Evolutionary conservation across 2,113 vertebrate species (phyloP).

Genomic region (Thymallus thymallus): DNA sequence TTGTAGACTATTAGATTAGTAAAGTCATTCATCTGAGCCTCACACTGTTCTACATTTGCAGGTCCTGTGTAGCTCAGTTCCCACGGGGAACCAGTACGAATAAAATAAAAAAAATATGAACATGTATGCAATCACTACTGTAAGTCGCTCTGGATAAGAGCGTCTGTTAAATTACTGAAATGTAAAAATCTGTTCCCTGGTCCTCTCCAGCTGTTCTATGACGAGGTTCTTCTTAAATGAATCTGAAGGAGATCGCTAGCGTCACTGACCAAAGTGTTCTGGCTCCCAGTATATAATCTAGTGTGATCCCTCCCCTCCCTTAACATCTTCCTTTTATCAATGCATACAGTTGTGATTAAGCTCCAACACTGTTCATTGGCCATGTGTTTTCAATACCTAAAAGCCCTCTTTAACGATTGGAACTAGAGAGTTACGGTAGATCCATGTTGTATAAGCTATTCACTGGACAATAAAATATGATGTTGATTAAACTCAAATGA

Average conservation of each 20-base stretch:
- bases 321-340: constrained; percentile 2
- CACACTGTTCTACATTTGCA: neutral
- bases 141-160: no score
- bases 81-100: no score
- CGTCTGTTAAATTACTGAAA: no score
- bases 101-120: no score
- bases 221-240: neutral
- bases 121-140: no score
- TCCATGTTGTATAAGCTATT: constrained; percentile 13
- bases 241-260: constrained; percentile 4
- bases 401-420: constrained; percentile 27
- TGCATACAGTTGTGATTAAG: constrained; percentile 17
- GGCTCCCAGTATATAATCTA: neutral
- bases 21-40: neutral
- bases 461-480: constrained; percentile 10
- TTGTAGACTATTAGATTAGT: neutral
- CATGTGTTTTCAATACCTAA: constrained; percentile 51
- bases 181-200: neutral
- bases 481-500: constrained; percentile 7
- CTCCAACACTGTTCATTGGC: constrained; percentile 15
- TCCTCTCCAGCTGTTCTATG: neutral
- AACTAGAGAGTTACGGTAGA: constrained; percentile 31
- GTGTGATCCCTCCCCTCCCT: neutral
- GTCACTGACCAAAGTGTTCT: constrained; percentile 1
- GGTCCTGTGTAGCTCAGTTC: no score